Percentiles rank a stretch among this genome's conserved stretches.
phyloP scores from a whole-genome alignment of 2,797 vertebrate species.

The Anguilla marmorata region DNA sequence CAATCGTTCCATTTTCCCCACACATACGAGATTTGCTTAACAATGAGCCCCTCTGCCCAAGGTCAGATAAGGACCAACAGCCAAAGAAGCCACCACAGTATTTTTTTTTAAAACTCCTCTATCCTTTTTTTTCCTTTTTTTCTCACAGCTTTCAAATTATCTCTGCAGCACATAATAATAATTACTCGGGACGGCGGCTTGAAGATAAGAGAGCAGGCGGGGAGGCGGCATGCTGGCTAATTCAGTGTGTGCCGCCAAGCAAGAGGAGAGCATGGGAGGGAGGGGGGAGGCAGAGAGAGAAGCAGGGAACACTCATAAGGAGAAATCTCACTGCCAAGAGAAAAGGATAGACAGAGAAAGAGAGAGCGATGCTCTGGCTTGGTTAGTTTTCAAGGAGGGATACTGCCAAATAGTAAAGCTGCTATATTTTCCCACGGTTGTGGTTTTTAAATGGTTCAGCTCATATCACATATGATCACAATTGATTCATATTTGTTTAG shows the following conservation, averaged over 20 bases:
- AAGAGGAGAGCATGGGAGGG: constrained; percentile 29
- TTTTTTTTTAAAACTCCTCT: constrained; percentile 39
- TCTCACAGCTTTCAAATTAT: constrained; percentile 80
- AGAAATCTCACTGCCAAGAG: constrained; percentile 13
- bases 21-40: constrained; percentile 82
- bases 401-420: background rate
- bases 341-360: background rate
- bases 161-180: constrained; percentile 84
- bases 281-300: constrained; percentile 33
- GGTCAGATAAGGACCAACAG: constrained; percentile 82
- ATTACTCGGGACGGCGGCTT: constrained; percentile 79
- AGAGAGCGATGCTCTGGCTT: constrained; percentile 18
- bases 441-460: background rate
- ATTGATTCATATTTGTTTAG: background rate
- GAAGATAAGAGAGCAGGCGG: constrained; percentile 77
- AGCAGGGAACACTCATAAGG: background rate
- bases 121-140: constrained; percentile 60
- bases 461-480: background rate
- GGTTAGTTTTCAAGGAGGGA: background rate
- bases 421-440: background rate
- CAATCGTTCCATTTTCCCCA: constrained; percentile 21
- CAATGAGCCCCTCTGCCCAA: constrained; percentile 83
- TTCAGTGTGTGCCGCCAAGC: constrained; percentile 49
- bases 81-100: constrained; percentile 75
- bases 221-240: constrained; percentile 61